Evolutionary conservation across 92 coral and sea anemone species (phyloP), one percentile per base, ranked within the genome.

Genomic region (Epizoanthus fatuus): DNA sequence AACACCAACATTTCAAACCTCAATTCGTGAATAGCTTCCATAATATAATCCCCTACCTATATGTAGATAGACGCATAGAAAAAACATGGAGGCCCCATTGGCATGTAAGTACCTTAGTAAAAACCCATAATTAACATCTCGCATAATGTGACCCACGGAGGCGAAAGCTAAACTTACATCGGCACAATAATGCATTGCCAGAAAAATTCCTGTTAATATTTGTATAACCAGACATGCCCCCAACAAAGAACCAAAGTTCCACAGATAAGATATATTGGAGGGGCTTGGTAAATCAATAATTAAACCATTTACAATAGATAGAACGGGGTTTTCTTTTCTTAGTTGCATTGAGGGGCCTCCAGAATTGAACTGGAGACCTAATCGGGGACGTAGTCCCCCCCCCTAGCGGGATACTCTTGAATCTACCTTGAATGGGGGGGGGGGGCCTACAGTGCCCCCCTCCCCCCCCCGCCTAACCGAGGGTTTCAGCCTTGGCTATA

Each of bases 201-300:
- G 69, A 54, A 87, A 80, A 29, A 87, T 68, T 16, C 86, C 90
- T 55, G 90, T 80, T 65, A 80, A 42, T 63, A 87, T 52, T 72
- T 87, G 90, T 65, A 87, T 68, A 11, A 35, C 81, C 75, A 87
- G 51, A 16, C 86, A 80, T 52, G 57, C 63, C 69, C 90, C 90
- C 64, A 87, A 87, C 51, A 87, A 80, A 58, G 90, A 87, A 20
- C 90, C 90, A 58, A 86, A 90, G 79, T 94, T 94, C 91, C 98
- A 94, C 71, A 89, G n/a, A 94, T 94, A 94, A 89, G 90, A 89
- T 74, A 93, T 89, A 91, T 93, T 93, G 70, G 96, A 93, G 67
- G 96, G 96, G 90, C 92, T 85, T 64, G 94, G 93, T 73, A 93
- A 88, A 85, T 93, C 96, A 67, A 93, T 88, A 67, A 93, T 45